Conservation (phyloP, 1,140 invertebrate genomes). For the Drosophila sturtevanti region DNA sequence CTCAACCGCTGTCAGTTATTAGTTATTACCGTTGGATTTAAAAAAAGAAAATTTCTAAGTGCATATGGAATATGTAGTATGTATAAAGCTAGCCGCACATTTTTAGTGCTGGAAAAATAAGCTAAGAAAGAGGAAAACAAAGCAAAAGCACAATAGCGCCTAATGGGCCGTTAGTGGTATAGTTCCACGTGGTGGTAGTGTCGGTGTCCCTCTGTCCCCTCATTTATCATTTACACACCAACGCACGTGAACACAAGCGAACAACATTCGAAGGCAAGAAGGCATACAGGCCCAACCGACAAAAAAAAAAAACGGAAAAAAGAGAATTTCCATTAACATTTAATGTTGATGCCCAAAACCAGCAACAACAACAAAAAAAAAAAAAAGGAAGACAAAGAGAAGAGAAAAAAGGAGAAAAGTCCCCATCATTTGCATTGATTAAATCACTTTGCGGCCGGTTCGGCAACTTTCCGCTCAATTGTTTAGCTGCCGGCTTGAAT, state of each 20-base stretch:
- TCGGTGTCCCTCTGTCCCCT: slow-evolving; percentile 59
- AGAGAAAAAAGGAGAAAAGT: slow-evolving; percentile 34
- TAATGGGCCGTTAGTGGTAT: slow-evolving; percentile 69
- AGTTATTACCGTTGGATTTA: slow-evolving; percentile 4
- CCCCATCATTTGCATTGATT: slow-evolving; percentile 72
- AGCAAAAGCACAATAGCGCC: slow-evolving; percentile 63
- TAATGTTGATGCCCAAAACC: slow-evolving; percentile 44
- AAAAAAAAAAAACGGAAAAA: slow-evolving; percentile 34
- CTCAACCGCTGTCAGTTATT: background rate
- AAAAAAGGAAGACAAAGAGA: background rate
- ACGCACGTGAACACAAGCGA: slow-evolving; percentile 65
- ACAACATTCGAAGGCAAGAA: slow-evolving; percentile 38
- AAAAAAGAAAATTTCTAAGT: background rate
- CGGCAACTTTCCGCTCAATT: slow-evolving; percentile 68
- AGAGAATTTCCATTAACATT: slow-evolving; percentile 65
- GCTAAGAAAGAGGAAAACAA: background rate
- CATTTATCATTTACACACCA: slow-evolving; percentile 80
- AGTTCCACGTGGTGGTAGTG: slow-evolving; percentile 46
- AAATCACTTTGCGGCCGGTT: slow-evolving; percentile 72
- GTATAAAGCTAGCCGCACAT: slow-evolving; percentile 2
- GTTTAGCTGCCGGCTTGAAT: slow-evolving; percentile 29
- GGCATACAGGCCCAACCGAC: slow-evolving; percentile 34
- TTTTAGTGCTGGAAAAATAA: background rate
- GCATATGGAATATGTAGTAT: background rate
- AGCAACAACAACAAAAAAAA: slow-evolving; percentile 12